Percentiles rank a stretch among this genome's conserved stretches.
phyloP scores from a whole-genome alignment of 2,113 vertebrate species.

The Tapirus terrestris region DNA sequence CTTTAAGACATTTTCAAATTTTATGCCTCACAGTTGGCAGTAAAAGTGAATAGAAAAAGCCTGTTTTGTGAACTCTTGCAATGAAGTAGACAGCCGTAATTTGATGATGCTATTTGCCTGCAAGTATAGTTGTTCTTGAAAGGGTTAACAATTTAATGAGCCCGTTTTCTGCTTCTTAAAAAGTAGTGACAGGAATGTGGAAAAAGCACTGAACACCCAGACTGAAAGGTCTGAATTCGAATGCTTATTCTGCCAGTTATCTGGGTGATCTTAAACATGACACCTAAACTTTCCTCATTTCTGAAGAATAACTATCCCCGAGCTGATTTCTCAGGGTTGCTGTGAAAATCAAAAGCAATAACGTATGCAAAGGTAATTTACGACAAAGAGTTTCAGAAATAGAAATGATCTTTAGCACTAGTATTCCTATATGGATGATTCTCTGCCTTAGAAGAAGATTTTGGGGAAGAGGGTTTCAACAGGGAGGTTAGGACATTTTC shows the following conservation, averaged over 20 bases:
- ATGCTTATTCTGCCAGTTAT: not conserved
- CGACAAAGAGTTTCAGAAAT: not conserved
- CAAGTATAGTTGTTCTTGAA: not conserved
- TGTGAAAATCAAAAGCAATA: not conserved
- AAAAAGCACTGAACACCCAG: not conserved
- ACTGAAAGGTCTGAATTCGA: not conserved
- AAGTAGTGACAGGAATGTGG: not conserved
- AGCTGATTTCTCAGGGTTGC: not conserved
- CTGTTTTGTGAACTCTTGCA: not conserved
- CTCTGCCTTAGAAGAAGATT: not conserved
- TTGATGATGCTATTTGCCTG: not conserved
- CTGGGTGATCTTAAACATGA: not conserved
- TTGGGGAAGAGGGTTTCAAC: not conserved
- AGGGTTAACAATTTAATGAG: not conserved
- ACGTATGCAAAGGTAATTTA: not conserved
- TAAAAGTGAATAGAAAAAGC: slow-evolving; percentile 6
- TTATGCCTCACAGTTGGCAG: not conserved
- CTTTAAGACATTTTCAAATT: slow-evolving; percentile 80
- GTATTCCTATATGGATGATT: not conserved
- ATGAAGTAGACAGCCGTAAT: not conserved
- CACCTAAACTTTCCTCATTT: not conserved
- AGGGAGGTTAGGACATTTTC: not conserved
- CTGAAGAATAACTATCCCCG: not conserved
- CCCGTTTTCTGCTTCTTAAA: slow-evolving; percentile 31
- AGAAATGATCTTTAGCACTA: not conserved